Evolutionary conservation across 92 coral and sea anemone species (phyloP).

Genomic region (Palythoa grandiflora): DNA sequence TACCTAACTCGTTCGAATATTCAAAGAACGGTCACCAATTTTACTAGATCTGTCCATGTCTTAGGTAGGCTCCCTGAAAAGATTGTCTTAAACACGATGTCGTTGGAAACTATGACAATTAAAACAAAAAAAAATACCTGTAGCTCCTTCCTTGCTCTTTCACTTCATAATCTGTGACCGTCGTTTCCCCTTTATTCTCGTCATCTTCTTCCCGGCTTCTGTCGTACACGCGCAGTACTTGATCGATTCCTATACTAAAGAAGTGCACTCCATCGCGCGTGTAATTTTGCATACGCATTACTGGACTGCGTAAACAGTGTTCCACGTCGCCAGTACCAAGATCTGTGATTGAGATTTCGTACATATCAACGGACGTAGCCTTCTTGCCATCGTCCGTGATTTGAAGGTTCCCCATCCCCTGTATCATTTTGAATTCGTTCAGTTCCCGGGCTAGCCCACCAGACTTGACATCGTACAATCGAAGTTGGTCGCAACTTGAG

Average conservation of each 20-base stretch:
- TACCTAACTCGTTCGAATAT: too few relatives aligned
- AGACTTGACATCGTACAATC: conserved; percentile 79
- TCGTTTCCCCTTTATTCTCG: conserved; percentile 77
- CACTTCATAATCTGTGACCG: conserved; percentile 66
- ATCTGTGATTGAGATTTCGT: conserved; percentile 81
- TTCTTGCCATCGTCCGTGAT: conserved; percentile 89
- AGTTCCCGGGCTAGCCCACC: conserved; percentile 85
- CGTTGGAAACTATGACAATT: too few relatives aligned
- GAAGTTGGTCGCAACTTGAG: conserved; percentile 72
- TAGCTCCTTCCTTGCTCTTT: conserved; percentile 42
- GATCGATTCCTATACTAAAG: conserved; percentile 78
- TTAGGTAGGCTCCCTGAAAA: too few relatives aligned
- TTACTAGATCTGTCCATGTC: too few relatives aligned
- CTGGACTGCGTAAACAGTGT: conserved; percentile 78
- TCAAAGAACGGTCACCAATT: too few relatives aligned
- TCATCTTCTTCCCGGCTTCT: conserved; percentile 86
- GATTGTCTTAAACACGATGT: too few relatives aligned
- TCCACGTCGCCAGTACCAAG: conserved; percentile 82
- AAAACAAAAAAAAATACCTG: conserved; percentile 8
- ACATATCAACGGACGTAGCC: conserved; percentile 78
- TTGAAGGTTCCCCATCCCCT: conserved; percentile 76
- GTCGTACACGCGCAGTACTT: conserved; percentile 87
- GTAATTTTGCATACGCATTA: conserved; percentile 69
- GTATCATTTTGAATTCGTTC: conserved; percentile 77
- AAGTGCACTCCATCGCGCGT: conserved; percentile 83